These are phyloP conservation scores for Myioborus melanocephalus DNA, from an alignment of 2,797 vertebrate species.

Conservation along the genomic window DNA sequence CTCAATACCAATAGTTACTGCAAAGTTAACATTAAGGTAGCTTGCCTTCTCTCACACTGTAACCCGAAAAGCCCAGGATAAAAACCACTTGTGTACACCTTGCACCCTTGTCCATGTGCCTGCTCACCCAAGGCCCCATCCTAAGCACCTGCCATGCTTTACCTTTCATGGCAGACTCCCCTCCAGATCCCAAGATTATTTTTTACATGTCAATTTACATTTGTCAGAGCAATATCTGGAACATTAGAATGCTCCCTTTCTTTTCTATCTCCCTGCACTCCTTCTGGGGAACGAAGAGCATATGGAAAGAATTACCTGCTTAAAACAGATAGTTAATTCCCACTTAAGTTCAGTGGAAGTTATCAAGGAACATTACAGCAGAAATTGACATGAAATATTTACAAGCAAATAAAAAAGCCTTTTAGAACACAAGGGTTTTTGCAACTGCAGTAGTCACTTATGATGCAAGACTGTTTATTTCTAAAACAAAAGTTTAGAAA, in stretches of 20 bases:
- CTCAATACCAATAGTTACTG: not conserved
- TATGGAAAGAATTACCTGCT: not conserved
- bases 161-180: not conserved
- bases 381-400: not conserved
- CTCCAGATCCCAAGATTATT: not conserved
- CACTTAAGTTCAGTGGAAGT: not conserved
- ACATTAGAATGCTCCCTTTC: not conserved
- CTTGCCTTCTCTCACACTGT: not conserved
- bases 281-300: not conserved
- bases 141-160: not conserved
- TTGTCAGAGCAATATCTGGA: not conserved
- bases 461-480: accelerated
- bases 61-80: not conserved
- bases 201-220: not conserved
- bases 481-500: not conserved
- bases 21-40: not conserved
- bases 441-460: not conserved
- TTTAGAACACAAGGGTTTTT: not conserved
- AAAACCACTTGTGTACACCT: not conserved
- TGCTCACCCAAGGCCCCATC: not conserved
- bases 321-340: not conserved
- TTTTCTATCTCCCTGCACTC: not conserved
- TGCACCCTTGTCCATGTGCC: not conserved
- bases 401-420: not conserved
- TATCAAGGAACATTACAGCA: not conserved